Base-by-base conservation (phyloP, 2,888 invertebrate species). In the Leuctra nigra region DNA sequence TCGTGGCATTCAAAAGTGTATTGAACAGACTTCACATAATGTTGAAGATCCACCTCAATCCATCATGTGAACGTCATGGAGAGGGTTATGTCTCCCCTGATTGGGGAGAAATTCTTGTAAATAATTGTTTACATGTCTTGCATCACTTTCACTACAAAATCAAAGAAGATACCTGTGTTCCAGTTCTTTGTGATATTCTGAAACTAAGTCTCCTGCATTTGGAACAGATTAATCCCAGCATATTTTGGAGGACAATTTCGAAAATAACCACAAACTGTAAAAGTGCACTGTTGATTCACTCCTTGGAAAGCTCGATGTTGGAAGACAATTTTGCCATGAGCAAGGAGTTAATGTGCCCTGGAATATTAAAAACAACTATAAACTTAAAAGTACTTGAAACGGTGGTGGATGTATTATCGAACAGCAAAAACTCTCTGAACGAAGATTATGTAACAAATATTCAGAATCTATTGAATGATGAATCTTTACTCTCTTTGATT, bases 351-450 rank as follows among this genome's bases (percentile, higher is more conserved):
- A n/a, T n/a, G n/a, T n/a, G n/a, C n/a, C n/a, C n/a, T 14, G 39
- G 3, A 16, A 2, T 16, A 13, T 7, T 20, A 3, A 39, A 16
- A 39, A n/a, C 44, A 23, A 20, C 3, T 2, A 23, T 55, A 6
- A 38, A 50, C 29, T 47, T 59, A 25, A 55, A 53, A 39, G 39
- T 59, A 13, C 18, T 57, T 2, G 55, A 59, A 47, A 39, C 56
- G 13, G 14, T 56, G n/a, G 16, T 56, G 23, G 20, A 36, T 29
- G 29, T 38, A 0, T n/a, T n/a, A n/a, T n/a, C n/a, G n/a, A n/a
- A n/a, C 25, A 47, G 1, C n/a, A 23, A 53, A 38, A 29, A n/a
- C n/a, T n/a, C n/a, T n/a, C 6, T 9, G 36, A 38, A 44, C 18
- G 18, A 4, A 35, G 22, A 44, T 23, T 36, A 16, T 36, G 22